Evolutionary conservation across 1,140 invertebrate genomes (phyloP), one percentile per base, ranked within the genome.

Genomic region (Bombus cullumanus): DNA sequence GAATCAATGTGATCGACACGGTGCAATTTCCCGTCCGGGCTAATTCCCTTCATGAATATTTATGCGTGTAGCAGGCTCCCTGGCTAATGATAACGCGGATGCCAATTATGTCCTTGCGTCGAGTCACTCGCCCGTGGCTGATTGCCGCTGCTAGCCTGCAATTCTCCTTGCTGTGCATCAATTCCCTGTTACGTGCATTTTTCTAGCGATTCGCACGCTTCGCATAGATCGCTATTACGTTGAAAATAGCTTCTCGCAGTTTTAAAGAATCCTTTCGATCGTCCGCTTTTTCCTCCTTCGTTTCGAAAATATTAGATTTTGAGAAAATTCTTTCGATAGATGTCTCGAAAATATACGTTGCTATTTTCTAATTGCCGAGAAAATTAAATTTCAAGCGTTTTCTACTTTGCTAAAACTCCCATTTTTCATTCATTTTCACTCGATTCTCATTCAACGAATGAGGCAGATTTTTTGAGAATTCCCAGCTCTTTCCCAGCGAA

Each of bases 41-140:
- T 68, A 72, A 88, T 83, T 77, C 47, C 43, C 59, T 39, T 37
- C 69, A 39, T 68, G 57, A 59, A 43, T 76, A 53, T 66, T n/a
- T 87, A 64, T 87, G 37, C 39, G 39, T 79, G 41, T 68, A 74
- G 47, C 47, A 41, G 18, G 41, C 39, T 84, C 34, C 31, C 43
- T 15, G 47, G 28, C 25, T 78, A 88, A 73, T 66, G 74, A 88
- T 78, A 88, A 78, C 41, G 39, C 71, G 47, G 69, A 81, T 59
- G 13, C 37, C 62, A 64, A 79, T 37, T 37, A 82, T 43, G 53
- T 80, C 75, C 66, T 86, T 82, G 69, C 69, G 25, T 9, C 43
- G 41, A 18, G 25, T 47, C 59, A 53, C 81, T 37, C 73, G 73
- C 10, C 73, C 81, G 62, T 76, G 57, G 34, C 31, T 59, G 62